A percentile compares a stretch with the other conserved stretches of the same genome.
phyloP scores from a whole-genome alignment of 1,140 invertebrate species.

The Drosophila azteca region DNA sequence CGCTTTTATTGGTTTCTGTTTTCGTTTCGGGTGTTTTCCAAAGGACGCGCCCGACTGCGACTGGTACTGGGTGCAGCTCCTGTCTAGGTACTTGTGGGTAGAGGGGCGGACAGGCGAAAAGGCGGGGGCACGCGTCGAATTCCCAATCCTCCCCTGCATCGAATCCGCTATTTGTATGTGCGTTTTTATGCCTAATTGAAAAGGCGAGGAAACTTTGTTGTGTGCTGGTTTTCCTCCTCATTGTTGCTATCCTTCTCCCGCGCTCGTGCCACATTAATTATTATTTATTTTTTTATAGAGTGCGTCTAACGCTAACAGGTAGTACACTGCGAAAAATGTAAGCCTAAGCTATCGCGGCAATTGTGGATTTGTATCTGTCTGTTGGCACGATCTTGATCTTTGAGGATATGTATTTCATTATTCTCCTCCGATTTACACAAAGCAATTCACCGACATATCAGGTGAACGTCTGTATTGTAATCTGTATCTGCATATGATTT shows the following conservation, averaged over 20 bases:
- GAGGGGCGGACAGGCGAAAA: conserved; percentile 1
- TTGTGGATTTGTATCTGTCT: too few relatives aligned
- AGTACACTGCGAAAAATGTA: conserved; percentile 24
- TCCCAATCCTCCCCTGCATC: conserved; percentile 60
- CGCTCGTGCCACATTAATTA: conserved; percentile 78
- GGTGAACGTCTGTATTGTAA: too few relatives aligned
- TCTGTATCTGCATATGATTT: too few relatives aligned
- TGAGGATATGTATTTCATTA: too few relatives aligned
- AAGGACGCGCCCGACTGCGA: conserved; percentile 74
- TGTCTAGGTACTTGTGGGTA: conserved; percentile 33
- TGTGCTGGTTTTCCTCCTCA: conserved; percentile 8
- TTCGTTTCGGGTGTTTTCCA: conserved; percentile 46
- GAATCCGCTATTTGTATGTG: conserved; percentile 17
- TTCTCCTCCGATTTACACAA: too few relatives aligned
- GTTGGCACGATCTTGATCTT: too few relatives aligned
- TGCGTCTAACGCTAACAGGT: conserved; percentile 66
- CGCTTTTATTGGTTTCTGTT: conserved; percentile 50
- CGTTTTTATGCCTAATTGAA: conserved; percentile 77
- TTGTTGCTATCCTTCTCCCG: conserved; percentile 65
- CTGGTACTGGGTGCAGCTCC: conserved; percentile 72
- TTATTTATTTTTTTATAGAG: conserved; percentile 65
- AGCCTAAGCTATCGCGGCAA: too few relatives aligned
- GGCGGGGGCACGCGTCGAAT: conserved; percentile 52
- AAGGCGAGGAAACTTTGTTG: conserved; percentile 63
- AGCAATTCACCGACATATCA: too few relatives aligned